Base-by-base conservation (phyloP, 1,140 invertebrate genomes). In the Platyscapa corneri region DNA sequence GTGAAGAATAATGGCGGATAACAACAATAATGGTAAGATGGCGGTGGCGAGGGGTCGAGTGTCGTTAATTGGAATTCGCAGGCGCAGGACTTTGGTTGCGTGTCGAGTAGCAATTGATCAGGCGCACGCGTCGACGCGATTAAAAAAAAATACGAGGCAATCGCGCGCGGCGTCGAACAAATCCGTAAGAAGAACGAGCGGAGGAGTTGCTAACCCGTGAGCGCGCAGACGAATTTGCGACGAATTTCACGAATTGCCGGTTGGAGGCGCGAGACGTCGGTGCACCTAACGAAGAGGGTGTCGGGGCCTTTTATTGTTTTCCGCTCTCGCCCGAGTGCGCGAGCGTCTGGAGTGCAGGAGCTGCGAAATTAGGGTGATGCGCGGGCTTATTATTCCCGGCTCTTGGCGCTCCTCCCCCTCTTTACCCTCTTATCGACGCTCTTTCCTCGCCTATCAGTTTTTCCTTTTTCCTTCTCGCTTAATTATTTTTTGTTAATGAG, bases 291-390 rank as follows among this genome's bases (percentile, higher is more conserved):
- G 81, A 86, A 87, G 87, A 88, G 89, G 88, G 87, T 86, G 86
- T 83, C 77, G 86, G 72, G 70, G 85, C 56, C 82, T 81, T 81
- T 88, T 88, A 88, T 89, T 88, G 88, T 88, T 88, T 88, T 86
- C 84, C 86, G 86, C 65, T 70, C 53, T 39, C n/a, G 37, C 23
- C 18, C 3, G 60, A 80, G 78, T 30, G 78, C 53, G n/a, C 7
- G 27, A 34, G 18, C 37, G 39, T 60, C 77, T 79, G 53, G 77
- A 79, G 77, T 56, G 56, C n/a, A 30, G 42, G 46, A 27, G 27
- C 74, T 23, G 77, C 6, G 53, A 80, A 79, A 81, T 37, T 76
- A 75, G 82, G 70, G 82, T 49, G 23, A 18, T n/a, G 34, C 12
- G 5, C 65, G 74, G n/a, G 53, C 49, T 75, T 82, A 82, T 82